Conservation (phyloP, 92 coral and sea anemone species). For the Ricordea florida region DNA sequence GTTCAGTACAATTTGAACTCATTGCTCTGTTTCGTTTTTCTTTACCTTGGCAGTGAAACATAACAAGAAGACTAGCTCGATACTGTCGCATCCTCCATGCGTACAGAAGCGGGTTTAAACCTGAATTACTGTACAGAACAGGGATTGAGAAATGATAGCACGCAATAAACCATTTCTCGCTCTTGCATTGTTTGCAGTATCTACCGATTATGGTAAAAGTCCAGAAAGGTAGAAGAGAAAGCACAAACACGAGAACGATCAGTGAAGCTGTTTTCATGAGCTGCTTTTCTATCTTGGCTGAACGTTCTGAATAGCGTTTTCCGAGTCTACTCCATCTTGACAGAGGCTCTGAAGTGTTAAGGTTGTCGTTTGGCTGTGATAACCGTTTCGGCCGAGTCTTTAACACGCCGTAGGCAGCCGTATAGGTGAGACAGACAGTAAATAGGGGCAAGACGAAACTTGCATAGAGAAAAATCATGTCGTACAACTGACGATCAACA, state of each 20-base stretch:
- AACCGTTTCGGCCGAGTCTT: neutral
- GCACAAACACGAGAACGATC: conserved; percentile 3
- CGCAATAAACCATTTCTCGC: conserved; percentile 47
- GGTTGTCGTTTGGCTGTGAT: neutral
- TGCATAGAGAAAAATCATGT: conserved; percentile 7
- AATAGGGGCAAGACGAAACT: conserved; percentile 11
- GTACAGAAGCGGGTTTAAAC: conserved; percentile 54
- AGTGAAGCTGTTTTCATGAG: conserved; percentile 25
- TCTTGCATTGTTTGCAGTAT: conserved; percentile 10
- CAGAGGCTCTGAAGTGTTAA: neutral
- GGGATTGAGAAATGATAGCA: conserved; percentile 57
- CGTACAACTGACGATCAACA: conserved; percentile 12
- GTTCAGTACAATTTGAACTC: neutral
- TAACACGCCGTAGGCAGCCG: neutral
- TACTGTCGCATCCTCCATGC: conserved; percentile 58
- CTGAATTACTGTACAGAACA: conserved; percentile 52
- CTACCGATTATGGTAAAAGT: neutral
- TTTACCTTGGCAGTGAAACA: neutral
- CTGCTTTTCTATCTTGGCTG: conserved; percentile 18
- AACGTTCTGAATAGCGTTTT: neutral
- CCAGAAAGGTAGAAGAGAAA: conserved; percentile 38
- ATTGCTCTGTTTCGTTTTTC: neutral
- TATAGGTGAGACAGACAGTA: conserved; percentile 4
- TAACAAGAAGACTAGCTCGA: conserved; percentile 25
- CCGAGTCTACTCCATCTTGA: no score